Percentiles rank a stretch among this genome's conserved stretches.
Evolutionary conservation across 2,113 vertebrate species (phyloP).

Genomic region (Tretioscincus oriximinensis): DNA sequence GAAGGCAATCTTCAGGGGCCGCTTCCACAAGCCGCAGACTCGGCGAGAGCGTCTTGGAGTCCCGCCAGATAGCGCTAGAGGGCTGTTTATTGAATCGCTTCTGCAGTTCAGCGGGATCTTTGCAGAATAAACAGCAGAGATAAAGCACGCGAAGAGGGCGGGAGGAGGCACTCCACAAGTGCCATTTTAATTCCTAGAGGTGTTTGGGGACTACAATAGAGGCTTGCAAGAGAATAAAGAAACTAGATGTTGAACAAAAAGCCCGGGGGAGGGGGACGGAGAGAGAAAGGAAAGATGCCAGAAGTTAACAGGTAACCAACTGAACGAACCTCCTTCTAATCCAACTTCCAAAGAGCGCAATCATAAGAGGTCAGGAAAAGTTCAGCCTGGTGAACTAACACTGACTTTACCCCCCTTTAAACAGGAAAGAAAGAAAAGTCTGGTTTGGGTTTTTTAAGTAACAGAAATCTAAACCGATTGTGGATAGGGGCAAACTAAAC

Average conservation of each 20-base stretch:
- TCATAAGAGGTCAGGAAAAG: slow-evolving; percentile 82
- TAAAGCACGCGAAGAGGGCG: slow-evolving; percentile 20
- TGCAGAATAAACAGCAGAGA: slow-evolving; percentile 48
- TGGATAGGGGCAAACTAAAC: slow-evolving; percentile 23
- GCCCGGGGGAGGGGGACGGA: neutral
- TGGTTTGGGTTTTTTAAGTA: slow-evolving; percentile 35
- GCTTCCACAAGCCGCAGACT: neutral
- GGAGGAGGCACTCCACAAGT: neutral
- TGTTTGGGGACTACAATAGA: neutral
- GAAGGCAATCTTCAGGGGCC: neutral
- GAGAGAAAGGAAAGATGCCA: neutral
- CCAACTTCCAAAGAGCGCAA: slow-evolving; percentile 74
- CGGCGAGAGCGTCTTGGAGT: slow-evolving; percentile 53
- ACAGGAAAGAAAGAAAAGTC: slow-evolving; percentile 7
- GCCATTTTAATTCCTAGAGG: slow-evolving; percentile 9
- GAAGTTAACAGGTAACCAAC: slow-evolving; percentile 82
- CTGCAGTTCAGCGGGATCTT: slow-evolving; percentile 1
- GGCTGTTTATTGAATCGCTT: slow-evolving; percentile 75
- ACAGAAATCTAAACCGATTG: slow-evolving; percentile 47
- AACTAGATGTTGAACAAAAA: neutral
- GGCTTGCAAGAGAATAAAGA: neutral
- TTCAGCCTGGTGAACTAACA: slow-evolving; percentile 73
- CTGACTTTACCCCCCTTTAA: slow-evolving; percentile 42
- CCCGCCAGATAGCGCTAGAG: slow-evolving; percentile 95
- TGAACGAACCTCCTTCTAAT: slow-evolving; percentile 66